Conservation (phyloP, 2,797 vertebrate genomes). For the Mus minutoides region DNA sequence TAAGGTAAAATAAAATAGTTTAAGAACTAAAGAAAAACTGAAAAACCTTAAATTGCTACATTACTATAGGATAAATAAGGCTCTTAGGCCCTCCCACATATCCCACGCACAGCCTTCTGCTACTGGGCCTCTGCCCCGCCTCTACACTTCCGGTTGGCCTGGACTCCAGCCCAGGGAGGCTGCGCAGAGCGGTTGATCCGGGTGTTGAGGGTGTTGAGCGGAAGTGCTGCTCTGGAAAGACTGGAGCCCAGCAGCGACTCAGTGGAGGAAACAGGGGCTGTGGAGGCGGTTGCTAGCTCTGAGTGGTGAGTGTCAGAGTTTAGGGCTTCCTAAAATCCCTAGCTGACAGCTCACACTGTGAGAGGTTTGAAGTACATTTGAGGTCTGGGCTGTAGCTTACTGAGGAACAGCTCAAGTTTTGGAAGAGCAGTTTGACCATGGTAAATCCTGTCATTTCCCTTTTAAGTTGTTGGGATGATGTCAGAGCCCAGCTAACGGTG, state of each 20-base stretch:
- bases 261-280: no score
- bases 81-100: background rate
- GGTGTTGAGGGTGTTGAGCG: background rate
- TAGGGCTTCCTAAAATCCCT: background rate
- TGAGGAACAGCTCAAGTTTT: background rate
- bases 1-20: background rate
- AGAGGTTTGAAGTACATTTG: background rate
- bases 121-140: background rate
- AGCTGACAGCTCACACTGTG: background rate
- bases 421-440: background rate
- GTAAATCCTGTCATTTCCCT: background rate
- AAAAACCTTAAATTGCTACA: background rate
- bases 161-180: background rate
- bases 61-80: background rate
- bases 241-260: background rate
- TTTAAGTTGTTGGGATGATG: no score
- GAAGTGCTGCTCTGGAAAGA: background rate
- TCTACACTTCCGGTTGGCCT: background rate
- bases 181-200: background rate
- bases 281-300: background rate
- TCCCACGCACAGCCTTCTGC: background rate
- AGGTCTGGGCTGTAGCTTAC: background rate
- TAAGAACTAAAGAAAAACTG: background rate
- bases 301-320: background rate
- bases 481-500: no score